Percentiles rank a stretch among this genome's conserved stretches.
Evolutionary conservation across 2,797 vertebrate genomes (phyloP).

Genomic region (Cottoperca gobio): DNA sequence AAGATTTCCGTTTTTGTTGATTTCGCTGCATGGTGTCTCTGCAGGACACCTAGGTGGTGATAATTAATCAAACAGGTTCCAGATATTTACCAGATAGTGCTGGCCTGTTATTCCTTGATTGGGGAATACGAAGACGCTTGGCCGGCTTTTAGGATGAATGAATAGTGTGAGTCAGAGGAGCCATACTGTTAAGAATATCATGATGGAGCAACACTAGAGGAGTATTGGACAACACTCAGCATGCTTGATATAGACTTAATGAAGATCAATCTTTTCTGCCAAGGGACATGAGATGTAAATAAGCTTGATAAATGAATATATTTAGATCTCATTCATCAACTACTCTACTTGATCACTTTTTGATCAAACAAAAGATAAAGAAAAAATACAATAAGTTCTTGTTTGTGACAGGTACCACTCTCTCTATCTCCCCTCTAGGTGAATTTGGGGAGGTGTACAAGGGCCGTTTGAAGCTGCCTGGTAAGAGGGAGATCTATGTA

Average conservation of each 20-base stretch:
- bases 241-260: slow-evolving; percentile 43
- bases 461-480: slow-evolving; percentile 95
- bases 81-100: slow-evolving; percentile 66
- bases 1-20: slow-evolving; percentile 73
- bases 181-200: slow-evolving; percentile 47
- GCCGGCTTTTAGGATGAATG: slow-evolving; percentile 41
- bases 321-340: slow-evolving; percentile 38
- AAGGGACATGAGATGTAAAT: slow-evolving; percentile 32
- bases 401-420: slow-evolving; percentile 23
- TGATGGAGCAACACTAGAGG: slow-evolving; percentile 31
- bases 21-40: slow-evolving; percentile 67
- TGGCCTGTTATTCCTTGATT: slow-evolving; percentile 52
- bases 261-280: slow-evolving; percentile 39
- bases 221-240: slow-evolving; percentile 54
- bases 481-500: slow-evolving; percentile 97
- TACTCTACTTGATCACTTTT: slow-evolving; percentile 20
- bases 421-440: slow-evolving; percentile 81
- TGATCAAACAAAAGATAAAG: slow-evolving; percentile 14
- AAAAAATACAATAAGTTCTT: no score
- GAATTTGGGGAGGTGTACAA: slow-evolving; percentile 99
- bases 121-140: slow-evolving; percentile 58
- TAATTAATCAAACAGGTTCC: slow-evolving; percentile 74
- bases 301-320: slow-evolving; percentile 41
- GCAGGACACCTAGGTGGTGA: slow-evolving; percentile 62
- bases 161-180: slow-evolving; percentile 52